Evolutionary conservation across 2,113 vertebrate genomes (phyloP).

Genomic region (Zeus faber): DNA sequence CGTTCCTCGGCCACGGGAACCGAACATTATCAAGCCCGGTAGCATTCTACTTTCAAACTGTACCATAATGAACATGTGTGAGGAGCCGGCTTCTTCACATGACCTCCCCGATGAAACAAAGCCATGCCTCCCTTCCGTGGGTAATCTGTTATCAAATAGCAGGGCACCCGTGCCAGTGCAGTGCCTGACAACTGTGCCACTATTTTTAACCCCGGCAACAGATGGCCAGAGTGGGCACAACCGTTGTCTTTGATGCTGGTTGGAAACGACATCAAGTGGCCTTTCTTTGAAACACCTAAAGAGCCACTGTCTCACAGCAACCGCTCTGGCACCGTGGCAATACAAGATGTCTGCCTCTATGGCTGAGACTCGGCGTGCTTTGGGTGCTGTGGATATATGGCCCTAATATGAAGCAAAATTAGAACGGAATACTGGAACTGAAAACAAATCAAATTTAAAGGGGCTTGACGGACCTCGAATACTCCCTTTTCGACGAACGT

Average conservation of each 20-base stretch:
- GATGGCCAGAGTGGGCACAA: constrained; percentile 63
- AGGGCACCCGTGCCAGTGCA: constrained; percentile 28
- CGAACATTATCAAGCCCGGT: no score
- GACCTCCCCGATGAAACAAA: no score
- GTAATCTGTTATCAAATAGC: constrained; percentile 16
- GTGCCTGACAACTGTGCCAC: constrained; percentile 53
- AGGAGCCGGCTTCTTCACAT: no score
- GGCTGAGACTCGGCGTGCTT: not conserved
- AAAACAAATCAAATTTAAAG: not conserved
- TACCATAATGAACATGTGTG: no score
- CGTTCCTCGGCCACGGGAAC: no score
- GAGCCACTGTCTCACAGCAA: constrained; percentile 50
- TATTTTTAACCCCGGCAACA: constrained; percentile 67
- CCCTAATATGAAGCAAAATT: no score
- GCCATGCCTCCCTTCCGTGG: no score
- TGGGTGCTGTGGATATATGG: not conserved
- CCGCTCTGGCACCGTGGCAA: constrained; percentile 12
- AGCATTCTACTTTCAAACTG: no score
- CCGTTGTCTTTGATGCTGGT: constrained; percentile 42
- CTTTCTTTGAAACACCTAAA: constrained; percentile 32
- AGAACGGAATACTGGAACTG: no score
- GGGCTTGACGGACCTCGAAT: not conserved
- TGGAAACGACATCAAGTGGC: constrained; percentile 56
- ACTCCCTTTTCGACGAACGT: not conserved
- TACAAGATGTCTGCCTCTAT: not conserved